Percentiles rank a stretch among this genome's conserved stretches.
Conservation (phyloP, 2,797 vertebrate genomes). For the Oreonectes daqikongensis region DNA sequence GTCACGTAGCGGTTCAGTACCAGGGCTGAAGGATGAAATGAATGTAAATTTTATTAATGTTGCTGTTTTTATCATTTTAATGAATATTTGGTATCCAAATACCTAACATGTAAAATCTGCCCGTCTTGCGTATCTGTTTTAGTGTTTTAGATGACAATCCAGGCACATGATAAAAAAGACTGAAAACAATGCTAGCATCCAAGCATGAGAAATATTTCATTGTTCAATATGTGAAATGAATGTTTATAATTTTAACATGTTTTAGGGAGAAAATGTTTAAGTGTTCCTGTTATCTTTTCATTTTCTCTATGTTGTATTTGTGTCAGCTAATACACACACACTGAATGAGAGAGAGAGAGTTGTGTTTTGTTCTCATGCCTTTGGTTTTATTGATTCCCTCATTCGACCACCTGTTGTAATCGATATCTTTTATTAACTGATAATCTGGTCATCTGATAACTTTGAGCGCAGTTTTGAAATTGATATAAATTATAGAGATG, state of each 20-base stretch:
- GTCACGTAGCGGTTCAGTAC: background rate
- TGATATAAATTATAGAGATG: no score
- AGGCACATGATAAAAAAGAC: background rate
- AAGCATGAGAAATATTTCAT: background rate
- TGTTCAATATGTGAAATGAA: background rate
- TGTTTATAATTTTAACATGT: background rate
- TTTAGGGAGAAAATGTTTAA: background rate
- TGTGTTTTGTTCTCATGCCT: conserved; percentile 15
- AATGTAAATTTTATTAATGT: background rate
- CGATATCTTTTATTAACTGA: no score
- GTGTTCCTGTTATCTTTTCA: background rate
- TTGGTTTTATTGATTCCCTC: conserved; percentile 21
- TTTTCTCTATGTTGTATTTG: background rate
- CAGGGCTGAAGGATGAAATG: background rate
- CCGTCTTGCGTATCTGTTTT: no score
- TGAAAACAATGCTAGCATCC: background rate
- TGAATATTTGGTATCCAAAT: background rate
- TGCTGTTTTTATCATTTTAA: background rate
- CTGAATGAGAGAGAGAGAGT: background rate
- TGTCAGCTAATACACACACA: conserved; percentile 1
- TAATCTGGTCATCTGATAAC: background rate
- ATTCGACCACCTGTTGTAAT: background rate
- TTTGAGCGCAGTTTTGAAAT: background rate
- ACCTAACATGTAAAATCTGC: no score
- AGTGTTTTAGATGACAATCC: background rate